Base-by-base conservation (phyloP, 2,888 invertebrate species). In the Acleris literana region DNA sequence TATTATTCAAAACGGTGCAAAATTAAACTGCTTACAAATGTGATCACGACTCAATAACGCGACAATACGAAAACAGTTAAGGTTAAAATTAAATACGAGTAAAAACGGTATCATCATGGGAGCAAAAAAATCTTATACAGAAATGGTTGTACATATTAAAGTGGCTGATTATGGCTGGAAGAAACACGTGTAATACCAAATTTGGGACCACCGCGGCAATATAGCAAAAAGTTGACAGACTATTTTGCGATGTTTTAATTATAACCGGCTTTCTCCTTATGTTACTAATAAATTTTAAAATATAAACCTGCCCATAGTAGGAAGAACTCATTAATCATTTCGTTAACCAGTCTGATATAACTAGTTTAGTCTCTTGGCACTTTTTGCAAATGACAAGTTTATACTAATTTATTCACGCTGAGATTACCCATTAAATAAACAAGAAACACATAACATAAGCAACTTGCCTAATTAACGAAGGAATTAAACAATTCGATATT, bases 131-230 rank as follows among this genome's bases (percentile, higher is more conserved):
- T 44, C 13, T 11, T 44, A 25, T 48, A 57, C 77, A 70, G 76
- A 81, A 78, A 80, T 72, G 78, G 81, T 64, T 69, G 69, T 70
- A 71, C 72, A 69, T 70, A 68, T 69, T 68, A 69, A 69, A 72
- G 75, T 74, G 80, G 78, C 78, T 76, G 83, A 33, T 80, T 74
- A 74, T 76, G 77, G 82, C 78, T 78, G 80, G 64, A 70, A 68
- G 63, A 71, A 80, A 85, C 85, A 80, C 79, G 85, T 85, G 84
- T 85, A 82, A 77, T 70, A 69, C 81, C 79, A 76, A 83, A 83
- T 83, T 82, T 74, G 79, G 84, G 75, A 74, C 80, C 73, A 56
- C 68, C 74, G 64, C 56, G 70, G 71, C 62, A 6, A 57, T 68
- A 69, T 39, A 51, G 71, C 51, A 57, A 57, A 64, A 52, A 64